Percentiles rank a stretch among this genome's conserved stretches.
phyloP scores from a whole-genome alignment of 2,888 invertebrate species.

The Acanthosoma haemorrhoidale region DNA sequence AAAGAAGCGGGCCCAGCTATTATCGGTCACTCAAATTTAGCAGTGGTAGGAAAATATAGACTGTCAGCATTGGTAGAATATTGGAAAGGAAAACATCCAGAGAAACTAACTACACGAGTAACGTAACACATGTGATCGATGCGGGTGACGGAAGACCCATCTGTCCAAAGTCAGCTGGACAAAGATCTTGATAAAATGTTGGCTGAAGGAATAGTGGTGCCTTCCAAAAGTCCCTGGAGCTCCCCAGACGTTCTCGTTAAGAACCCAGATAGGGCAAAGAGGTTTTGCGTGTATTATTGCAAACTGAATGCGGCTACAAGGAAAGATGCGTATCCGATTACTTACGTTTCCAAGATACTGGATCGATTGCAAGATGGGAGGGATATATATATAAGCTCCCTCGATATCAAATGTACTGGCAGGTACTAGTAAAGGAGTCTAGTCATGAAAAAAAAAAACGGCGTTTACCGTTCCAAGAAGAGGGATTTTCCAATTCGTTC shows the following conservation, averaged over 20 bases:
- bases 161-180: conserved; percentile 30
- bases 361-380: conserved; percentile 33
- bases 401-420: conserved; percentile 39
- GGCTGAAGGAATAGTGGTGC: conserved; percentile 39
- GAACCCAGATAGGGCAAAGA: conserved; percentile 38
- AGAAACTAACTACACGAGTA: too few species aligned
- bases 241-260: conserved; percentile 41
- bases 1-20: too few species aligned
- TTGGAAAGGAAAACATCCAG: too few species aligned
- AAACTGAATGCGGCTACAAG: conserved; percentile 37
- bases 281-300: conserved; percentile 39
- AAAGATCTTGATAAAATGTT: conserved; percentile 41
- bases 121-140: too few species aligned
- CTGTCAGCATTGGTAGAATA: too few species aligned
- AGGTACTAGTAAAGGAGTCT: conserved; percentile 32
- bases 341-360: conserved; percentile 35
- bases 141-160: too few species aligned
- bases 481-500: conserved; percentile 41
- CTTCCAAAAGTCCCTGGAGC: conserved; percentile 41
- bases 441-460: conserved; percentile 36
- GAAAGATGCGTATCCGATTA: conserved; percentile 39
- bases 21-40: too few species aligned
- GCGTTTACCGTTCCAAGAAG: conserved; percentile 38
- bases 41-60: too few species aligned
- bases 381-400: conserved; percentile 13